Percentiles rank a stretch among this genome's conserved stretches.
phyloP scores from a whole-genome alignment of 2,113 vertebrate genomes.

The Micronisus gabar region DNA sequence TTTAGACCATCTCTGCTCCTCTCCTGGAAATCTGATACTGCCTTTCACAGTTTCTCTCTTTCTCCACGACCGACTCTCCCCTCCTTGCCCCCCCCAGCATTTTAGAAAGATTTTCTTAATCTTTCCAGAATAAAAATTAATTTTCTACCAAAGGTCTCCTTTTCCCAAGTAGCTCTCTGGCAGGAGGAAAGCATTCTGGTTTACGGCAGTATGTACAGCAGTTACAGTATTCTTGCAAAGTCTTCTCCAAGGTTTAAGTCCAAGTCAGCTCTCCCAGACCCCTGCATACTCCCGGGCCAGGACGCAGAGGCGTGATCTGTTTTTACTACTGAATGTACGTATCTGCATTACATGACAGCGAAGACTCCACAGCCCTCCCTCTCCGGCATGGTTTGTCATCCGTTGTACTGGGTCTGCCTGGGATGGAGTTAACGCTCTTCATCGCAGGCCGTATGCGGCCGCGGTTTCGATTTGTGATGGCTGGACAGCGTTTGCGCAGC shows the following conservation, averaged over 20 bases:
- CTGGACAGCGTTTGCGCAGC: fast-evolving
- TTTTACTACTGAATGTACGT: background rate
- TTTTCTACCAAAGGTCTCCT: background rate
- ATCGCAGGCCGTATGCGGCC: fast-evolving
- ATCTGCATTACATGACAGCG: fast-evolving
- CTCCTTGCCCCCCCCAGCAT: fast-evolving
- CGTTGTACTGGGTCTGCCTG: fast-evolving
- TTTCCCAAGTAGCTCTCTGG: background rate
- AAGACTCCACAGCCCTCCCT: no score
- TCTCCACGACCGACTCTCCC: background rate
- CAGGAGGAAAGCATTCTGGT: background rate
- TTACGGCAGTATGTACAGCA: background rate
- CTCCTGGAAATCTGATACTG: background rate
- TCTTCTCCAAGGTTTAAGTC: background rate
- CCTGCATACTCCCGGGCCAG: background rate
- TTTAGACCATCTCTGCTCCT: background rate
- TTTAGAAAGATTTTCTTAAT: background rate
- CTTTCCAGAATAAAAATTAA: background rate
- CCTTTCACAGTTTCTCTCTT: background rate
- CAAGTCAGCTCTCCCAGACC: background rate
- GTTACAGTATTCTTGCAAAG: background rate
- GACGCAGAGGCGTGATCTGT: background rate
- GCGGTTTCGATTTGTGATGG: fast-evolving
- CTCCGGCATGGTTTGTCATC: background rate
- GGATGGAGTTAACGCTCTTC: no score